phyloP scores from a whole-genome alignment of 2,888 invertebrate species.

The Coelopa pilipes region DNA sequence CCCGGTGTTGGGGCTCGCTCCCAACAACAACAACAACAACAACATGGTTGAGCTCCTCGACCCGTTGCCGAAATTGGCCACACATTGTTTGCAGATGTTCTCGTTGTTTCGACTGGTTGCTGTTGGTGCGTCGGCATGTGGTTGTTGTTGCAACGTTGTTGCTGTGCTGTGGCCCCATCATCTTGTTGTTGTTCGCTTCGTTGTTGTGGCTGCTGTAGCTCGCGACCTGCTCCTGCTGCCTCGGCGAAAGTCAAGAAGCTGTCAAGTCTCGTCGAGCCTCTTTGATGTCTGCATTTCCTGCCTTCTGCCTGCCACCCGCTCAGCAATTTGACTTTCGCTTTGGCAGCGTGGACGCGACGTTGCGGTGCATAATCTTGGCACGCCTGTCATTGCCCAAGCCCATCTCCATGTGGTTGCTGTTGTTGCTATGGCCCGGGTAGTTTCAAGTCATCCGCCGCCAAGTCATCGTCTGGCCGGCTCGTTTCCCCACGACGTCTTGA shows the following conservation, averaged over 20 bases:
- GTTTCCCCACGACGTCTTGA: too few relatives aligned
- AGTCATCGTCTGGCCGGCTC: too few relatives aligned
- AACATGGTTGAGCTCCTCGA: too few relatives aligned
- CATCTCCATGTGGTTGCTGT: too few relatives aligned
- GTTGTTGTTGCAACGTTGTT: too few relatives aligned
- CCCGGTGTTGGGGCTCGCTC: neutral
- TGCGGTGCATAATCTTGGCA: neutral
- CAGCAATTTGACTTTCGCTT: constrained; percentile 1
- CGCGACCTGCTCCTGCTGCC: neutral
- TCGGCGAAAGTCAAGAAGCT: constrained; percentile 4
- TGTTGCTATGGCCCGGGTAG: too few relatives aligned
- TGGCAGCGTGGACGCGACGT: neutral
- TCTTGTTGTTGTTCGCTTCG: too few relatives aligned
- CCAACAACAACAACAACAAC: neutral
- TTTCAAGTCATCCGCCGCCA: too few relatives aligned
- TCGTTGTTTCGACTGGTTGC: neutral
- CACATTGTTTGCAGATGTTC: neutral
- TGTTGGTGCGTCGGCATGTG: neutral
- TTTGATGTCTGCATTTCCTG: neutral
- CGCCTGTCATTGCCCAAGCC: too few relatives aligned
- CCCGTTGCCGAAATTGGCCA: neutral
- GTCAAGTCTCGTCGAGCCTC: neutral
- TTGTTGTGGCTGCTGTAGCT: too few relatives aligned
- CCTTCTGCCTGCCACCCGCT: neutral
- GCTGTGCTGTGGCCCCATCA: too few relatives aligned